phyloP scores from a whole-genome alignment of 2,797 vertebrate species.

The Simalia tracyae region DNA sequence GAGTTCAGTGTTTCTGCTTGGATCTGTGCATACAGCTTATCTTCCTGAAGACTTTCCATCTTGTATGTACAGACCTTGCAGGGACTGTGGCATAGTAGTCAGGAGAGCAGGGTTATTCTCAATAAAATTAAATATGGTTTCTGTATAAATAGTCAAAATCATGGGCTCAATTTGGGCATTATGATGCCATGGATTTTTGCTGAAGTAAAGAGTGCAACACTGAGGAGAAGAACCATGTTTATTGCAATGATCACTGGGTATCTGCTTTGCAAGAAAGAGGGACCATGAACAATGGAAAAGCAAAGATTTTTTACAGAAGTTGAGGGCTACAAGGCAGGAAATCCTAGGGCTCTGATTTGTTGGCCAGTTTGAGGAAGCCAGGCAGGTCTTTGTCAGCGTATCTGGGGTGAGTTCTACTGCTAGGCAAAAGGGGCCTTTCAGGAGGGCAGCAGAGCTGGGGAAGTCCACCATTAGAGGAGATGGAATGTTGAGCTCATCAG shows the following conservation, averaged over 20 bases:
- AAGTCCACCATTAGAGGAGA: neutral
- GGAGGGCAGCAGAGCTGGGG: neutral
- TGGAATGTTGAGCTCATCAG: neutral
- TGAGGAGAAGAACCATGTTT: neutral
- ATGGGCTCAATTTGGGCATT: neutral
- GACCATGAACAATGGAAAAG: neutral
- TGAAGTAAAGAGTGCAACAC: neutral
- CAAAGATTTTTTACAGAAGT: neutral
- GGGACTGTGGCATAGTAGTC: neutral
- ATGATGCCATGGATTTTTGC: neutral
- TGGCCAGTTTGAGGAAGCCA: neutral
- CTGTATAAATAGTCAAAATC: neutral
- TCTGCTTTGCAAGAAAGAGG: neutral
- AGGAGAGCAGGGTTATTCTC: neutral
- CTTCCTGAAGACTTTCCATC: neutral
- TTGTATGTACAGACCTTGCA: neutral
- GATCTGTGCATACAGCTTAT: neutral
- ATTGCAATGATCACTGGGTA: neutral
- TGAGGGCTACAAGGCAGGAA: neutral
- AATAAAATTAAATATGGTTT: neutral
- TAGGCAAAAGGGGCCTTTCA: neutral
- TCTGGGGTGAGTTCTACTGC: neutral
- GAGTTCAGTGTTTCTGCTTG: neutral
- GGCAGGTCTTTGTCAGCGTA: neutral
- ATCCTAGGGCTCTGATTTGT: neutral